phyloP scores from a whole-genome alignment of 2,113 vertebrate genomes.

The Zonotrichia leucophrys region DNA sequence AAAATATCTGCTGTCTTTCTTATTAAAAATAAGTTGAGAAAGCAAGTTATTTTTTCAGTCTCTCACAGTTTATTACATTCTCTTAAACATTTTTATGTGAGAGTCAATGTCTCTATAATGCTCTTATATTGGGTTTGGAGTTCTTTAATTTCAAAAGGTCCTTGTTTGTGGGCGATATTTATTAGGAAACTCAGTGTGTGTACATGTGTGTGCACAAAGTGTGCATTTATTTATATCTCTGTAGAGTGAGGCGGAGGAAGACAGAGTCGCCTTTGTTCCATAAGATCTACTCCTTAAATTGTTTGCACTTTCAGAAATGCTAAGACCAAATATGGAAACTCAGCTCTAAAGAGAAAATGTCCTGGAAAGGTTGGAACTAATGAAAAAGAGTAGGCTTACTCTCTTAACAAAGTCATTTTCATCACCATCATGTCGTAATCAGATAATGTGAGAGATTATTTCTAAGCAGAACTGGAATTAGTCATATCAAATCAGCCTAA shows the following conservation, averaged over 20 bases:
- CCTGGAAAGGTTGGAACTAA: not conserved
- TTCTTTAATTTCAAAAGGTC: not conserved
- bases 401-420: not conserved
- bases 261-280: not conserved
- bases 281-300: not conserved
- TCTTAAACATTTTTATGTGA: not conserved
- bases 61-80: not conserved
- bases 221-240: not conserved
- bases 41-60: not conserved
- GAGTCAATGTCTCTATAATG: not conserved
- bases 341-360: not conserved
- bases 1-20: not conserved
- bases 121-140: accelerated
- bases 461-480: not conserved
- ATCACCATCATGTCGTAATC: accelerated
- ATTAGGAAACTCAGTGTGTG: not conserved
- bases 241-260: not conserved
- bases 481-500: not conserved
- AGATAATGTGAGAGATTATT: not conserved
- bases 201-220: not conserved
- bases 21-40: not conserved
- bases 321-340: not conserved
- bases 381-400: not conserved
- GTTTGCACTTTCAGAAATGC: not conserved
- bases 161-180: not conserved